Evolutionary conservation across 2,888 invertebrate species (phyloP).

Genomic region (Cheilosia urbana): DNA sequence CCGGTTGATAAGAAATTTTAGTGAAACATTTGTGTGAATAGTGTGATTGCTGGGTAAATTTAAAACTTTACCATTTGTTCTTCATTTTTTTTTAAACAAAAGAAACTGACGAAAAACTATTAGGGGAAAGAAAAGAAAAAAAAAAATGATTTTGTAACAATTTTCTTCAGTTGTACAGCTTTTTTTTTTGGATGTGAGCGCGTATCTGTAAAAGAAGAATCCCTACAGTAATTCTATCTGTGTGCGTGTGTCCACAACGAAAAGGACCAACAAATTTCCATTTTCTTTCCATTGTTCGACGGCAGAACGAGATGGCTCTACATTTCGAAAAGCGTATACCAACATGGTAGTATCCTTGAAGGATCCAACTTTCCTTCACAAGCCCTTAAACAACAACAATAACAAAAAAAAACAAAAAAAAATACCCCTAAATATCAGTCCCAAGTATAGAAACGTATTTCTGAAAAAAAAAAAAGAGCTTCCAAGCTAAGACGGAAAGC

Average conservation of each 20-base stretch:
- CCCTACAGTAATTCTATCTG: conserved; percentile 35
- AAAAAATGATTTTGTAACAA: conserved; percentile 72
- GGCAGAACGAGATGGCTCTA: conserved; percentile 8
- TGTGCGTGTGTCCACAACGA: conserved; percentile 32
- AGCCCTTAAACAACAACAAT: conserved; percentile 16
- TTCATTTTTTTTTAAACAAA: conserved; percentile 17
- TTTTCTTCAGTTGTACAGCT: conserved; percentile 63
- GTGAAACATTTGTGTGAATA: conserved; percentile 50
- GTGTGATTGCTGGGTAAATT: conserved; percentile 64
- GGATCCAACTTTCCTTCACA: conserved; percentile 51
- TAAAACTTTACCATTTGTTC: conserved; percentile 34
- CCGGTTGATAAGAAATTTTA: conserved; percentile 74
- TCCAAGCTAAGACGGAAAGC: conserved; percentile 44
- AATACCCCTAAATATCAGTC: background rate
- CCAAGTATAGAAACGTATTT: conserved; percentile 11
- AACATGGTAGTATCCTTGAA: conserved; percentile 66
- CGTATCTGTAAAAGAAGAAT: conserved; percentile 51
- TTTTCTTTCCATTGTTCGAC: background rate
- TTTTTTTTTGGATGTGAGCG: conserved; percentile 63
- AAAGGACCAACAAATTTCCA: conserved; percentile 40
- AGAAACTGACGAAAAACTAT: conserved; percentile 47
- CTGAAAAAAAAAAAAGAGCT: conserved; percentile 27
- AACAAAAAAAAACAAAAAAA: no score
- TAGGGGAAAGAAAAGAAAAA: conserved; percentile 18
- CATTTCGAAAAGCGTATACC: conserved; percentile 63